A percentile compares a stretch with the other conserved stretches of the same genome.
Evolutionary conservation across 1,140 invertebrate species (phyloP).

Genomic region (Aphaenogaster floridana): DNA sequence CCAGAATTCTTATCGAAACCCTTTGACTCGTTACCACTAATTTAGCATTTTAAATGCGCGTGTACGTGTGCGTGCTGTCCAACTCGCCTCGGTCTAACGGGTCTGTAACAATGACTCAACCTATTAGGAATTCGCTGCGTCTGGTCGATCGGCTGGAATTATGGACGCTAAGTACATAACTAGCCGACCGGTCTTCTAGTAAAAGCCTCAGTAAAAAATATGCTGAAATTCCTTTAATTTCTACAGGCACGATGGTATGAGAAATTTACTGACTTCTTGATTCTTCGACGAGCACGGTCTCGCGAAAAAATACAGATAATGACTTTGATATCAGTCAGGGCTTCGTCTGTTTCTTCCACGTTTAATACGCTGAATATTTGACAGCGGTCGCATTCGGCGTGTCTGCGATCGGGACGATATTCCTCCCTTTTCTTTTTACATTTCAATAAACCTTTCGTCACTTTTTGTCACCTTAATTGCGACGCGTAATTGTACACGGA

Average conservation of each 20-base stretch:
- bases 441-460: conserved; percentile 21
- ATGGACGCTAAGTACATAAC: conserved; percentile 23
- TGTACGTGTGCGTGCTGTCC: conserved; percentile 29
- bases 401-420: neutral
- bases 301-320: neutral
- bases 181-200: neutral
- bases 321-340: neutral
- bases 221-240: conserved; percentile 16
- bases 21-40: conserved; percentile 72
- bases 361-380: neutral
- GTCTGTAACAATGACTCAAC: conserved; percentile 72
- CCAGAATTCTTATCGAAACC: conserved; percentile 69
- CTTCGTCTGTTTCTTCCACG: neutral
- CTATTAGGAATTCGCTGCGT: conserved; percentile 68
- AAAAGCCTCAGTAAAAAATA: neutral
- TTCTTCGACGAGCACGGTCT: neutral
- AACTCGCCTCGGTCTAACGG: neutral
- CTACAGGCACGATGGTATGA: neutral
- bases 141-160: conserved; percentile 51
- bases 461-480: conserved; percentile 18
- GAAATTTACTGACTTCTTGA: neutral
- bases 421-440: neutral
- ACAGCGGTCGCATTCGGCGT: neutral
- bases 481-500: conserved; percentile 38
- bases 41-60: conserved; percentile 73